Conservation (phyloP, 1,140 invertebrate species). For the Camponotus pennsylvanicus region DNA sequence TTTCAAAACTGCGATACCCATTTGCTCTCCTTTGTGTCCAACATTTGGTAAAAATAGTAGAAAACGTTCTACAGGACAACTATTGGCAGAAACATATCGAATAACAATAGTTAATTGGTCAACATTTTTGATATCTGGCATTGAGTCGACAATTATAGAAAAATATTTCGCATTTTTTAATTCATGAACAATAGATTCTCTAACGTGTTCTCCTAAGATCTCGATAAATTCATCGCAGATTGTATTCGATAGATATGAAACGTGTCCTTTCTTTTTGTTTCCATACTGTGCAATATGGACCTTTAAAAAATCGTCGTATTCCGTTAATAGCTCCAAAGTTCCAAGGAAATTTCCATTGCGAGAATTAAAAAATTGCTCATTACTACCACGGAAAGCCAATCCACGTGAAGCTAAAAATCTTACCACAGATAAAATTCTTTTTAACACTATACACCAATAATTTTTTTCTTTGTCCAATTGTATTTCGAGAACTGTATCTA, state of each 20-base stretch:
- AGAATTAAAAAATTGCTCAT: neutral
- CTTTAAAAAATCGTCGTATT: neutral
- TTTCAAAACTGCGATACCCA: neutral
- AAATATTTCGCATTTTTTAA: neutral
- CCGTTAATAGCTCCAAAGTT: neutral
- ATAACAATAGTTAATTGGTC: neutral
- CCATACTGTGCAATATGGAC: conserved; percentile 3
- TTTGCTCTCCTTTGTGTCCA: neutral
- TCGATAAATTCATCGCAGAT: conserved; percentile 3
- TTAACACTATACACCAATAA: no score
- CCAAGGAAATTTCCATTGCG: neutral
- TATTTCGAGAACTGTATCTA: no score
- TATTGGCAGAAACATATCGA: neutral
- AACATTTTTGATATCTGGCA: neutral
- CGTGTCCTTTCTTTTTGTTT: neutral
- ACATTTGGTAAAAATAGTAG: neutral
- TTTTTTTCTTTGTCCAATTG: no score
- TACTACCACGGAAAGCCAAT: neutral
- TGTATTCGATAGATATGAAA: conserved; percentile 8
- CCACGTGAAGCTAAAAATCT: neutral
- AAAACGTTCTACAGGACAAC: conserved; percentile 1
- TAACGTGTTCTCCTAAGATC: neutral
- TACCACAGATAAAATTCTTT: no score
- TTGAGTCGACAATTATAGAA: neutral
- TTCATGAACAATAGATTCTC: neutral